Percentiles rank a stretch among this genome's conserved stretches.
phyloP scores from a whole-genome alignment of 2,888 invertebrate genomes.

The Cheilosia vernalis region DNA sequence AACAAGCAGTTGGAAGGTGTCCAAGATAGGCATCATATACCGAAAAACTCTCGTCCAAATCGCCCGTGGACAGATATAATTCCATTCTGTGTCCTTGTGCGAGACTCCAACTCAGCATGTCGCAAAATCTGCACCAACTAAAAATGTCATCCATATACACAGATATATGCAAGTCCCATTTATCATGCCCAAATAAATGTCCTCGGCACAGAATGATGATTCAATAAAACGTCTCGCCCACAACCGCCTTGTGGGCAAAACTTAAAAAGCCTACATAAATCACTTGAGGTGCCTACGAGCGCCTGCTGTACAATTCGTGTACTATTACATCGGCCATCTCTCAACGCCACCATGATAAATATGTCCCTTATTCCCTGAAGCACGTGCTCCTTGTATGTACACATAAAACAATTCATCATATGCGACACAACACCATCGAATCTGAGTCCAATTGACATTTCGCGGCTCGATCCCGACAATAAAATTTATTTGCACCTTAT shows the following conservation, averaged over 20 bases:
- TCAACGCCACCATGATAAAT: conserved; percentile 25
- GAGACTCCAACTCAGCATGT: neutral
- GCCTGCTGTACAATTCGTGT: conserved; percentile 18
- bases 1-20: conserved; percentile 17
- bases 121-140: neutral
- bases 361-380: neutral
- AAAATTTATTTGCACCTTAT: conserved; percentile 34
- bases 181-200: conserved; percentile 14
- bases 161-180: neutral
- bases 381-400: conserved; percentile 36
- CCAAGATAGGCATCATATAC: conserved; percentile 22
- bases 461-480: neutral
- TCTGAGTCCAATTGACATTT: conserved; percentile 25
- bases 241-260: conserved; percentile 3
- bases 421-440: conserved; percentile 18
- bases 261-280: conserved; percentile 44
- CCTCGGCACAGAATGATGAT: conserved; percentile 13
- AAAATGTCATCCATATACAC: neutral
- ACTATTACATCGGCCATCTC: conserved; percentile 40
- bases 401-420: conserved; percentile 42
- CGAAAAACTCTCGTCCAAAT: neutral
- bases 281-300: conserved; percentile 1
- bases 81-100: conserved; percentile 46
- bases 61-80: conserved; percentile 4
- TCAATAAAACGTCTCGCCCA: conserved; percentile 26